Base-by-base conservation (phyloP, 2,113 vertebrate genomes). In the Hirundichthys speculiger region DNA sequence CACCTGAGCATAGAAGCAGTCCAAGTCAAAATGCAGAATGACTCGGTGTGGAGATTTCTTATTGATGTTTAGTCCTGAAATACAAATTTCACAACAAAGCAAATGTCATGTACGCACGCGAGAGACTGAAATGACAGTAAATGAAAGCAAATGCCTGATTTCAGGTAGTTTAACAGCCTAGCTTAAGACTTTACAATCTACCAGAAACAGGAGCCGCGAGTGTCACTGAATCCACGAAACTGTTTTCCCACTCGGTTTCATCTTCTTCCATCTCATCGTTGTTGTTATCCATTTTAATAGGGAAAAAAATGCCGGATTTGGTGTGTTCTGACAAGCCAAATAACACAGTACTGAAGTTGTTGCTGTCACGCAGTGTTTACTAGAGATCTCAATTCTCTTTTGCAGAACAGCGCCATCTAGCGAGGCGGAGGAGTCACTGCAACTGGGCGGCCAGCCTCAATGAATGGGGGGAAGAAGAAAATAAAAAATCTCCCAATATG, bases 1-100 rank as follows among this genome's bases (percentile, higher is more conserved):
- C 50, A 98, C 95, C 84, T 98, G 95, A 0, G 96, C 95, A 4
- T 98, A 98, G 85, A 95, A 97, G 69, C 96, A 98, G 68, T 98
- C 96, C 87, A 97, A 62, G 79, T 98, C 96, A 52, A 97, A 66
- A 43, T 98, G 95, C 4, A 94, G 64, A 45, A 97, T 88, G 50
- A 96, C 91, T 80, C 91, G 89, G 20, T 75, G 69, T 43, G 51
- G 16, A 64, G 61, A 6, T 7, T 24, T 47, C 21, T 25, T 69
- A 21, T 2, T 47, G 5, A 43, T 22, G 16, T n/a, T 50, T 39
- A 22, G 13, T 30, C 45, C 85, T 87, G 63, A 64, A 77, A 71
- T 13, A 41, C 19, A 69, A 4, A 49, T 30, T 16, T 2, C 2
- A 40, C 21, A 1, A 40, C 24, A 27, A 13, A 7, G 14, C 10